Conservation (phyloP, 2,888 invertebrate genomes). For the Pollenia angustigena region DNA sequence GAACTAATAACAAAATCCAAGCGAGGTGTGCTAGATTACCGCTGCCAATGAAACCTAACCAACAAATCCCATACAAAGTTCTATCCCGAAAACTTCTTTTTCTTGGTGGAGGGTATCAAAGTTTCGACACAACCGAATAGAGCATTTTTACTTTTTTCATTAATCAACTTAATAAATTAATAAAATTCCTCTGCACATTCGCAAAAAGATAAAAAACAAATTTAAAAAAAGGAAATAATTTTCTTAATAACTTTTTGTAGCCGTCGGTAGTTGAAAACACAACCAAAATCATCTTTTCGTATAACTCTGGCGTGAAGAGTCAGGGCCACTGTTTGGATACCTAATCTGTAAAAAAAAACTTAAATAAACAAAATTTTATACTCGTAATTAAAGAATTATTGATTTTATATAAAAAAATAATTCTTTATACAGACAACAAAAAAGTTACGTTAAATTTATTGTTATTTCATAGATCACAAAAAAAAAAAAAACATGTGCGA, state of each 20-base stretch:
- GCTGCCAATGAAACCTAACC: too few relatives aligned
- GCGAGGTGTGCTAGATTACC: too few relatives aligned
- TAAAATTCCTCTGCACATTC: neutral
- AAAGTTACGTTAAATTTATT: neutral
- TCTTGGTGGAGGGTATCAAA: too few relatives aligned
- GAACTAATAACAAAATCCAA: too few relatives aligned
- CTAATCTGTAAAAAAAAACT: neutral
- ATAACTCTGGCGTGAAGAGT: slow-evolving; percentile 16
- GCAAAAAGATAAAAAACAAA: neutral
- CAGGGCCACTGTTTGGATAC: slow-evolving; percentile 15
- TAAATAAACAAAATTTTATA: neutral
- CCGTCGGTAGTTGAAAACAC: slow-evolving; percentile 28
- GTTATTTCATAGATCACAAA: neutral
- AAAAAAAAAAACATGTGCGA: too few relatives aligned
- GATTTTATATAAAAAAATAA: neutral
- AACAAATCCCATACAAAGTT: too few relatives aligned
- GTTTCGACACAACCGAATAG: too few relatives aligned
- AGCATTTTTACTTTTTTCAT: too few relatives aligned
- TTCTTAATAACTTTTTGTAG: slow-evolving; percentile 54
- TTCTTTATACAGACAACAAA: too few relatives aligned
- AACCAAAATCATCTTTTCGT: slow-evolving; percentile 3
- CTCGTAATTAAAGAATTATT: slow-evolving; percentile 32
- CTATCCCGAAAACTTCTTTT: too few relatives aligned
- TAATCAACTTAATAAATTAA: slow-evolving; percentile 6
- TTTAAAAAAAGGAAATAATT: slow-evolving; percentile 53